Percentiles rank a stretch among this genome's conserved stretches.
phyloP scores from a whole-genome alignment of 2,797 vertebrate genomes.

The Pseudochirops cupreus region DNA sequence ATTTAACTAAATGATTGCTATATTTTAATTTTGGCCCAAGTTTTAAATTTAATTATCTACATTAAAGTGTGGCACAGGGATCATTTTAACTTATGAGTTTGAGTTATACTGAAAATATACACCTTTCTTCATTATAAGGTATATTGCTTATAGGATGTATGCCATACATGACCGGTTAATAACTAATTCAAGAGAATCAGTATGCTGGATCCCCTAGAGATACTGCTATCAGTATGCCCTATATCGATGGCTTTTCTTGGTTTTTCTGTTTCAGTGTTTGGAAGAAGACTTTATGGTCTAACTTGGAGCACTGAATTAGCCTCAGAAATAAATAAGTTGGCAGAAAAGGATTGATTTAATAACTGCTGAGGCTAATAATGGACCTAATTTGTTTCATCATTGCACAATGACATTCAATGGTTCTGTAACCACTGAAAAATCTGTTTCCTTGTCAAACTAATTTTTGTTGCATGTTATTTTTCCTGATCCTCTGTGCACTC shows the following conservation, averaged over 20 bases:
- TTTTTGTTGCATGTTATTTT: neutral
- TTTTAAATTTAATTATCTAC: slow-evolving; percentile 9
- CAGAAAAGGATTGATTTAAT: neutral
- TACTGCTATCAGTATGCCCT: neutral
- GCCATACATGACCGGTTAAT: neutral
- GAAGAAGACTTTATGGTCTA: neutral
- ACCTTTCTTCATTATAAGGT: neutral
- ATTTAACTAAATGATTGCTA: neutral
- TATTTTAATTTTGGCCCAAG: slow-evolving; percentile 47
- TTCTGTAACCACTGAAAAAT: neutral
- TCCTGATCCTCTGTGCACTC: neutral
- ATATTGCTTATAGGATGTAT: slow-evolving; percentile 24
- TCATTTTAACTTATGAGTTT: slow-evolving; percentile 46
- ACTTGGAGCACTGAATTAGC: neutral
- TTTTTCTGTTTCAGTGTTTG: neutral
- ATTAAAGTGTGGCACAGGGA: neutral
- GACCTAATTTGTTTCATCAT: neutral
- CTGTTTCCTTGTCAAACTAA: neutral
- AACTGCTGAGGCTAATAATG: neutral
- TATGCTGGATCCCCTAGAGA: neutral
- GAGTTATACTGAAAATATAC: slow-evolving; percentile 23
- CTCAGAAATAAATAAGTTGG: neutral
- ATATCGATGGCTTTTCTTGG: neutral
- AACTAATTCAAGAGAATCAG: too few species aligned
- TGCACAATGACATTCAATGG: neutral